Conservation (phyloP, 2,888 invertebrate species). For the Perizoma affinitatum region DNA sequence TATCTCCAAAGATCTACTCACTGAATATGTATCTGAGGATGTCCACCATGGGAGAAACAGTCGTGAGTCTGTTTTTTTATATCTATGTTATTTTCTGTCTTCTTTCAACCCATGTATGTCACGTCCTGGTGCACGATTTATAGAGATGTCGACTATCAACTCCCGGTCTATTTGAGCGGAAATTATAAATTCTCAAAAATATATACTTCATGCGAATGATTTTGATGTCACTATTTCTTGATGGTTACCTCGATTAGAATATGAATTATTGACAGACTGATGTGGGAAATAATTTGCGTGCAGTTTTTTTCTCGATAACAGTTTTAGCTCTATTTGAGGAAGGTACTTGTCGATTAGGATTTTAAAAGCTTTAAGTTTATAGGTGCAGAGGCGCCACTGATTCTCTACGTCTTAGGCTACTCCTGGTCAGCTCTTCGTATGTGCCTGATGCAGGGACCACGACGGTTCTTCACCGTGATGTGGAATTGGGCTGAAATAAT, state of each 20-base stretch:
- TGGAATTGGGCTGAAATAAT: slow-evolving; percentile 87
- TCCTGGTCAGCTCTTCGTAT: slow-evolving; percentile 83
- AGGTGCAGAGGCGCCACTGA: slow-evolving; percentile 63
- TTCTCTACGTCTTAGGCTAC: slow-evolving; percentile 82
- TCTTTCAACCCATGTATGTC: too few species aligned
- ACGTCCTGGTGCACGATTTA: too few species aligned
- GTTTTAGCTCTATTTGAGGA: neutral
- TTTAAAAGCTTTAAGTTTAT: neutral
- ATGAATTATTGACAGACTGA: slow-evolving; percentile 9
- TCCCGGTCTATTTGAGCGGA: slow-evolving; percentile 1
- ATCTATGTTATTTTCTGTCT: too few species aligned
- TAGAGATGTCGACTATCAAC: too few species aligned
- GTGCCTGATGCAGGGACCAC: slow-evolving; percentile 82
- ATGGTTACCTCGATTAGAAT: slow-evolving; percentile 28
- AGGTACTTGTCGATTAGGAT: too few species aligned
- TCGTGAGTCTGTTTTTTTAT: too few species aligned
- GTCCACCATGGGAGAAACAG: too few species aligned
- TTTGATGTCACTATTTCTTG: slow-evolving; percentile 10
- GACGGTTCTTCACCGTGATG: slow-evolving; percentile 80
- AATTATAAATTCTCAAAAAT: slow-evolving; percentile 25
- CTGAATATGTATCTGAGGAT: too few species aligned
- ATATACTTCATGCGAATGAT: slow-evolving; percentile 10
- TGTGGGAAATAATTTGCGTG: neutral
- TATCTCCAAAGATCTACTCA: too few species aligned
- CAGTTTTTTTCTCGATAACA: too few species aligned